Evolutionary conservation across 2,113 vertebrate species (phyloP).

Genomic region (Anser cygnoides): DNA sequence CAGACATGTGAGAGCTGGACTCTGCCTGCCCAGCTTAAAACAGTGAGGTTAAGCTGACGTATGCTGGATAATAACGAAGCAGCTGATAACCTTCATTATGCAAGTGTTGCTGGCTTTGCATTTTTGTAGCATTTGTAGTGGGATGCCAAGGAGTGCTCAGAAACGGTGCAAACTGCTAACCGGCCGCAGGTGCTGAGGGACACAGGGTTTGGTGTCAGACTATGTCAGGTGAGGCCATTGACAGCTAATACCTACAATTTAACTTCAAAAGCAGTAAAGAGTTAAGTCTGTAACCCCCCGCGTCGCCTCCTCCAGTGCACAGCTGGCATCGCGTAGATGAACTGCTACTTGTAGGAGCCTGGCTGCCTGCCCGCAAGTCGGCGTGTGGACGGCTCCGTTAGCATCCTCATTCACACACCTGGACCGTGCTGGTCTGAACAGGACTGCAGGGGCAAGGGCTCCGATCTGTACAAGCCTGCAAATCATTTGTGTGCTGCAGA

Average conservation of each 20-base stretch:
- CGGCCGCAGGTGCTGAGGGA: neutral
- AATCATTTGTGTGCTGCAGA: accelerated
- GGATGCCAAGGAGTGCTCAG: accelerated
- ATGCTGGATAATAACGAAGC: neutral
- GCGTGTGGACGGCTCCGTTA: neutral
- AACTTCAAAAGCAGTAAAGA: neutral
- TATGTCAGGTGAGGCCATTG: neutral
- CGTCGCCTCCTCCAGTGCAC: too few relatives aligned
- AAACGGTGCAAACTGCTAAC: neutral
- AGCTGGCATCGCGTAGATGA: accelerated
- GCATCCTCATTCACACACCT: neutral
- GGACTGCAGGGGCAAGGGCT: neutral
- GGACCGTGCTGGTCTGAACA: neutral
- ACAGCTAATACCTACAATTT: neutral
- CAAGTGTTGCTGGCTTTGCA: neutral
- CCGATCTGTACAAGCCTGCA: neutral
- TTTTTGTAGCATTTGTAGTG: neutral
- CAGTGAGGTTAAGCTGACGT: neutral
- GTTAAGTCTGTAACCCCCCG: neutral
- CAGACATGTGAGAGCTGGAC: neutral
- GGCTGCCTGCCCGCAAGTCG: too few relatives aligned
- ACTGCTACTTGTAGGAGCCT: neutral
- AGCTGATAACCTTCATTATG: neutral
- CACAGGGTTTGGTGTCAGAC: neutral
- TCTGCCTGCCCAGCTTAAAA: neutral